Percentiles rank a stretch among this genome's conserved stretches.
Conservation (phyloP, 2,113 vertebrate species). For the Bubo scandiacus region DNA sequence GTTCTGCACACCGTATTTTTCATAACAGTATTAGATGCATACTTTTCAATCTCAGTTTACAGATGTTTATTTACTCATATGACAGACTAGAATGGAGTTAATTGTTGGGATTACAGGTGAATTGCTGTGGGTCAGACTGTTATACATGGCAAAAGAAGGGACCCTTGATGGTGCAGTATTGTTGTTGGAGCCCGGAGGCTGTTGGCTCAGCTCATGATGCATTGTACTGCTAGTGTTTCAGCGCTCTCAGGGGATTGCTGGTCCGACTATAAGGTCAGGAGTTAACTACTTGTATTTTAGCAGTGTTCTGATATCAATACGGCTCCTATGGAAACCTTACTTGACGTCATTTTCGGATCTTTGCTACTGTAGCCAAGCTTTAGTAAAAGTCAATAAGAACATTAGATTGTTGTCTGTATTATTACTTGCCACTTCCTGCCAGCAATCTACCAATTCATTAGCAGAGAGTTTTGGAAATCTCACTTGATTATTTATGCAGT, state of each 20-base stretch:
- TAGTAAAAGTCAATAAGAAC: constrained; percentile 88
- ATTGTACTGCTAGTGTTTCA: constrained; percentile 73
- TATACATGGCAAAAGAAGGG: constrained; percentile 50
- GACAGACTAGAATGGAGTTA: constrained; percentile 60
- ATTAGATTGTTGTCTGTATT: constrained; percentile 87
- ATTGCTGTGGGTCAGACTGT: constrained; percentile 62
- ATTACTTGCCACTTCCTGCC: constrained; percentile 85
- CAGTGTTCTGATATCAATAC: constrained; percentile 78
- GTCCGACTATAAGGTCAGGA: constrained; percentile 79
- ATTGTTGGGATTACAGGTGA: constrained; percentile 46
- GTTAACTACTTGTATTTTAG: constrained; percentile 85
- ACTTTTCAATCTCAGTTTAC: background rate
- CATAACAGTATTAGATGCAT: background rate
- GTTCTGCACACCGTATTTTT: background rate
- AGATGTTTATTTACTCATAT: constrained; percentile 57
- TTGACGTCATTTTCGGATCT: constrained; percentile 82
- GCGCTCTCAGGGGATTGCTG: constrained; percentile 68
- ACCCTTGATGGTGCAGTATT: constrained; percentile 42
- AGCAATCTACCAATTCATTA: constrained; percentile 91
- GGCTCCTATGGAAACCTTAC: constrained; percentile 82
- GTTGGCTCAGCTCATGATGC: constrained; percentile 74
- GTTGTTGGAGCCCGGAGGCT: constrained; percentile 62
- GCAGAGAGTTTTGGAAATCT: constrained; percentile 86
- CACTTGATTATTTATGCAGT: constrained; percentile 93
- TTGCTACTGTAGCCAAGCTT: constrained; percentile 74